These are phyloP conservation scores for Menidia menidia DNA, from an alignment of 2,797 vertebrate species.

Conservation along the genomic window DNA sequence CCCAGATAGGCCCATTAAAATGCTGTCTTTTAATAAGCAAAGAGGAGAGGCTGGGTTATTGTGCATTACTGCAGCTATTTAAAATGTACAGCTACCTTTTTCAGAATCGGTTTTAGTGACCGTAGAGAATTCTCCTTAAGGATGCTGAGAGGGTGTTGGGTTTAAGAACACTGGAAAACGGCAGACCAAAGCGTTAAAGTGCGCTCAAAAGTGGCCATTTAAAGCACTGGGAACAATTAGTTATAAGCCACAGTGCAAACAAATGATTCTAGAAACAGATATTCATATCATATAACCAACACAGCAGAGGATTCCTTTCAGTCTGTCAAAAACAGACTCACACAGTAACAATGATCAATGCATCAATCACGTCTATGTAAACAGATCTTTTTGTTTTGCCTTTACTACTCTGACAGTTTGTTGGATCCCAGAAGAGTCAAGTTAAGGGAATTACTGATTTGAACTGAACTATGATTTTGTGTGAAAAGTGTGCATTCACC, in stretches of 20 bases:
- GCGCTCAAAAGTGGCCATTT: not conserved
- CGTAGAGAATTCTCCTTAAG: constrained; percentile 22
- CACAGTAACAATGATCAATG: too few species aligned
- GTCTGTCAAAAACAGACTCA: too few species aligned
- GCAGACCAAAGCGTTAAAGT: constrained; percentile 17
- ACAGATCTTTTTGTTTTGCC: not conserved
- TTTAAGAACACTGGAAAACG: constrained; percentile 22
- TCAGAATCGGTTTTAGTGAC: constrained; percentile 25
- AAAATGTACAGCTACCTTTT: constrained; percentile 32
- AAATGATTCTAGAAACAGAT: not conserved
- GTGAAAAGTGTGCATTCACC: too few species aligned
- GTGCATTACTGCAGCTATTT: constrained; percentile 33
- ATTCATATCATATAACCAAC: not conserved
- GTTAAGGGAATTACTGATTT: not conserved
- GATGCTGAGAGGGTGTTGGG: constrained; percentile 11
- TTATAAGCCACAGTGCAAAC: constrained; percentile 1
- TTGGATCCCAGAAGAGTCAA: not conserved
- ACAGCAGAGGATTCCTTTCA: not conserved
- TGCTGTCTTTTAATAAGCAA: constrained; percentile 33
- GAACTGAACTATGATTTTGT: not conserved
- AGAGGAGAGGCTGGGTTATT: constrained; percentile 32
- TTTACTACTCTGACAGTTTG: not conserved
- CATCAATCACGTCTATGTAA: not conserved
- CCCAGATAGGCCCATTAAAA: constrained; percentile 44
- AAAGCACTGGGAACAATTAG: constrained; percentile 5